phyloP scores from a whole-genome alignment of 1,140 invertebrate genomes.

The Lordiphosa mommai region DNA sequence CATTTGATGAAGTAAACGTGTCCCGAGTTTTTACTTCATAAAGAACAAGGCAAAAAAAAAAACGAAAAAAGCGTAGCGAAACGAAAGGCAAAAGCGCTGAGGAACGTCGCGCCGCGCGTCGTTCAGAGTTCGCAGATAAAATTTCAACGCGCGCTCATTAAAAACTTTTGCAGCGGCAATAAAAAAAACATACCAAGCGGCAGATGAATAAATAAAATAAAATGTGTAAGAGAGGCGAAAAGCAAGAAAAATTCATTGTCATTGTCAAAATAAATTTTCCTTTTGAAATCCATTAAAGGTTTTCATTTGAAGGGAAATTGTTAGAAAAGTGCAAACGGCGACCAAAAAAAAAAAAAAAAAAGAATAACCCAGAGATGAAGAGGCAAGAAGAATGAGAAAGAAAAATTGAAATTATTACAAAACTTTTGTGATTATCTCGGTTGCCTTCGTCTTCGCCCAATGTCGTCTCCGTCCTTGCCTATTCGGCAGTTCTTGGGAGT shows the following conservation, averaged over 20 bases:
- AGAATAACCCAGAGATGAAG: slow-evolving; percentile 1
- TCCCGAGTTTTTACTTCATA: slow-evolving; percentile 58
- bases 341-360: slow-evolving; percentile 23
- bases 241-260: slow-evolving; percentile 58
- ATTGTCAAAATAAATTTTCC: slow-evolving; percentile 68
- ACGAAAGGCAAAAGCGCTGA: slow-evolving; percentile 2
- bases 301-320: slow-evolving; percentile 55
- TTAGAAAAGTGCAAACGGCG: slow-evolving; percentile 61
- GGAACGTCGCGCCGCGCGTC: slow-evolving; percentile 8
- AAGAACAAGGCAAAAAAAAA: slow-evolving; percentile 26
- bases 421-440: slow-evolving; percentile 64
- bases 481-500: slow-evolving; percentile 17
- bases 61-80: slow-evolving; percentile 2
- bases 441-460: slow-evolving; percentile 15
- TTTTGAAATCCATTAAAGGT: slow-evolving; percentile 68
- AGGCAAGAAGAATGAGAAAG: slow-evolving; percentile 4
- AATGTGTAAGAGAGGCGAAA: slow-evolving; percentile 29
- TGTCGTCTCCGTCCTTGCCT: slow-evolving; percentile 8
- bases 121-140: slow-evolving; percentile 43
- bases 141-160: slow-evolving; percentile 64
- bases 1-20: slow-evolving; percentile 67
- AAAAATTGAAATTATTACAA: slow-evolving; percentile 66
- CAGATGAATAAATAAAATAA: slow-evolving; percentile 56
- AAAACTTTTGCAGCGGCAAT: slow-evolving; percentile 48
- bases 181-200: slow-evolving; percentile 1